A percentile compares a stretch with the other conserved stretches of the same genome.
Evolutionary conservation across 2,113 vertebrate species (phyloP).

Genomic region (Phalacrocorax aristotelis): DNA sequence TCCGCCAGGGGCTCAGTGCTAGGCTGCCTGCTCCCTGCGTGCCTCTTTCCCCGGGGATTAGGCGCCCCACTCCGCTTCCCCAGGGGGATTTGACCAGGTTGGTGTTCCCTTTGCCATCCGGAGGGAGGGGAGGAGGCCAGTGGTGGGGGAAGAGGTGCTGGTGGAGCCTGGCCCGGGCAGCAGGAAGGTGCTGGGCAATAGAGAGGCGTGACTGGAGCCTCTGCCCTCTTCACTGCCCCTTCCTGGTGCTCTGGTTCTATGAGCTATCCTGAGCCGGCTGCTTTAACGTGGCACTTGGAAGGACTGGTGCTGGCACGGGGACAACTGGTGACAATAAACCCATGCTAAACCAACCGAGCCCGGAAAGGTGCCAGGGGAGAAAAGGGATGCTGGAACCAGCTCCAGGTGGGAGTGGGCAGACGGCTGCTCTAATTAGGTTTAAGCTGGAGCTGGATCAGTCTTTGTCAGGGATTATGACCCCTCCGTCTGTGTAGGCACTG

Average conservation of each 20-base stretch:
- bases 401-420: slow-evolving; percentile 40
- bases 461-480: slow-evolving; percentile 45
- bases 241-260: neutral
- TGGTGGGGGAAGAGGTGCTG: neutral
- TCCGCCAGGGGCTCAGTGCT: neutral
- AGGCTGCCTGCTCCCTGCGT: neutral
- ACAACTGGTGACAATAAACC: slow-evolving; percentile 1
- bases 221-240: neutral
- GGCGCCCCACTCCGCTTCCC: neutral
- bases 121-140: neutral
- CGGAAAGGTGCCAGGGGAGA: neutral
- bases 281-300: neutral
- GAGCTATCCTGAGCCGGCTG: neutral
- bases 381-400: neutral
- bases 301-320: neutral
- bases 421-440: slow-evolving; percentile 41
- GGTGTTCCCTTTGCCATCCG: neutral
- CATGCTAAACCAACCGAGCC: neutral
- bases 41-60: neutral
- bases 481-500: neutral
- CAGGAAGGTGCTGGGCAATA: neutral
- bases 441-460: slow-evolving; percentile 59
- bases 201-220: neutral
- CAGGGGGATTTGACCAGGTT: neutral
- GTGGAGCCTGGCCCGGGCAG: neutral